Conservation (phyloP, 2,888 invertebrate genomes). For the Dorcus hopei region DNA sequence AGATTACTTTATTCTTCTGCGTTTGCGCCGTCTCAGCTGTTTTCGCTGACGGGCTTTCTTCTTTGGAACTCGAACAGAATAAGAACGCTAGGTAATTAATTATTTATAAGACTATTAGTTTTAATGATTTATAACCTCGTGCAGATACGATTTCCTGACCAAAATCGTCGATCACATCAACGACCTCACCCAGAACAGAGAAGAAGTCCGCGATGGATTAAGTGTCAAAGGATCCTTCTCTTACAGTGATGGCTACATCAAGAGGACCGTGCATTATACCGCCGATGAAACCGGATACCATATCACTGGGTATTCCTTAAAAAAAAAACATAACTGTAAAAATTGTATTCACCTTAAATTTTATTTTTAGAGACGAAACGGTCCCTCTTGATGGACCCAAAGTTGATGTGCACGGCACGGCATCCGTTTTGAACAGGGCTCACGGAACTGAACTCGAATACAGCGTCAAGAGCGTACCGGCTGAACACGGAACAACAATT, state of each 20-base stretch:
- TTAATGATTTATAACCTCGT: too few species aligned
- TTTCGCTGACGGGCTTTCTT: too few species aligned
- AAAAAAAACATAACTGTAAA: too few species aligned
- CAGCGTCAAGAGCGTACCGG: slow-evolving; percentile 41
- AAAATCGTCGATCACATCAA: slow-evolving; percentile 52
- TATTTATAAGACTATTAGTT: background rate
- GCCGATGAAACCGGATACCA: slow-evolving; percentile 63
- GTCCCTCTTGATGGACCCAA: slow-evolving; percentile 50
- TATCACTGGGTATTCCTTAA: slow-evolving; percentile 50
- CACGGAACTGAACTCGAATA: slow-evolving; percentile 47
- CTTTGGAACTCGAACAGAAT: slow-evolving; percentile 25
- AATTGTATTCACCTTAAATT: too few species aligned
- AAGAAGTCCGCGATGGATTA: slow-evolving; percentile 49
- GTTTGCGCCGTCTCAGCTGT: too few species aligned
- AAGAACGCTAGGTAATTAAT: slow-evolving; percentile 27
- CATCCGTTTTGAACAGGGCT: slow-evolving; percentile 47
- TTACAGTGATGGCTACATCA: slow-evolving; percentile 60
- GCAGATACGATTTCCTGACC: slow-evolving; percentile 48
- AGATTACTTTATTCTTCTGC: too few species aligned
- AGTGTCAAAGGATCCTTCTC: slow-evolving; percentile 55
- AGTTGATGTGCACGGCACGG: slow-evolving; percentile 48
- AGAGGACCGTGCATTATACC: slow-evolving; percentile 55
- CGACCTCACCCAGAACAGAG: slow-evolving; percentile 46
- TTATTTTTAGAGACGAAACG: slow-evolving; percentile 43
- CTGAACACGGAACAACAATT: slow-evolving; percentile 6